Base-by-base conservation (phyloP, 2,797 vertebrate species). In the Pseudomugil gertrudae region DNA sequence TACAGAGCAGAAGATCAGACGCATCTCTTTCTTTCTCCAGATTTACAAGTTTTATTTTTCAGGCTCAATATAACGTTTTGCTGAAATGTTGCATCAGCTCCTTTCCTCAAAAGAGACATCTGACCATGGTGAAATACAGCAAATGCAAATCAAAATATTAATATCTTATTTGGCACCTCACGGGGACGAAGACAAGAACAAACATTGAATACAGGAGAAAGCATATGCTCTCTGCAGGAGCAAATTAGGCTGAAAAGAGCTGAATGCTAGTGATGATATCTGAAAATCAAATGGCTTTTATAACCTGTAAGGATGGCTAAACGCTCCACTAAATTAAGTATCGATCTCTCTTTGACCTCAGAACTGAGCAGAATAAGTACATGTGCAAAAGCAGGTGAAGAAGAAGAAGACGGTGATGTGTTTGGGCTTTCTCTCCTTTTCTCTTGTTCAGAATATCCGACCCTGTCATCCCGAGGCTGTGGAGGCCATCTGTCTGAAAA, bases 241-340 rank as follows among this genome's bases (percentile, higher is more conserved):
- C 71, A 53, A 47, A 74, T 67, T 24, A 55, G 19, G 36, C 62
- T 45, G 26, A 62, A 60, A 65, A 45, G 19, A 52, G 24, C 17
- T 19, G 2, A 15, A 47, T 3, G 58, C 56, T 36, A 57, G 52
- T 53, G 57, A 63, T 54, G 51, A 74, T 66, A 55, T 50, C 32
- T 57, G 45, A 71, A 74, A 73, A 79, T 75, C 72, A 79, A 75
- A 76, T 76, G 3, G 65, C 54, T 69, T 73, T 85, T 74, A 64
- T 56, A 14, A 55, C 73, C 57, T 40, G 57, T 66, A 68, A 83
- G 66, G 56, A 79, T 62, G 71, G 17, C 47, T 57, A 57, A 74
- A 69, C 69, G 66, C 64, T 67, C 29, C 35, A 48, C 81, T 75
- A 77, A 86, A 88, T 88, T 63, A 83, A 72, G 62, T 89, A 87